Evolutionary conservation across 1,140 invertebrate species (phyloP).

Genomic region (Gonioctena quinquepunctata): DNA sequence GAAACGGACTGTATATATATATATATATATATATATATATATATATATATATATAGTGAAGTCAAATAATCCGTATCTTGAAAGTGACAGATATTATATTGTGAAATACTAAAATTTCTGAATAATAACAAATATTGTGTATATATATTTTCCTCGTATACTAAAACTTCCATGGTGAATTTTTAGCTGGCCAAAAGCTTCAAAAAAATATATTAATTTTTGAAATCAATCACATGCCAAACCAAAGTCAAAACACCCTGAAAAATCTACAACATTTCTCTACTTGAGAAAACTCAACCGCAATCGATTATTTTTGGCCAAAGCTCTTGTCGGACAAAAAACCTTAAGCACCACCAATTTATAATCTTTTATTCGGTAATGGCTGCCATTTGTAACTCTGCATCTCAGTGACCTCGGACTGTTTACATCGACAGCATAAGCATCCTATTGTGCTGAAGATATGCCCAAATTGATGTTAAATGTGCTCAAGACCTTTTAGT

Average conservation of each 20-base stretch:
- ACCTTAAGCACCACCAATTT: slow-evolving; percentile 41
- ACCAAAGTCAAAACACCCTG: slow-evolving; percentile 29
- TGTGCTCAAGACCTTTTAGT: slow-evolving; percentile 39
- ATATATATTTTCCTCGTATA: no score
- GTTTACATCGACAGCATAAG: slow-evolving; percentile 35
- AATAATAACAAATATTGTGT: no score
- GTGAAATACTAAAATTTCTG: no score
- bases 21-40: no score
- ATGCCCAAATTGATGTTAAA: slow-evolving; percentile 13
- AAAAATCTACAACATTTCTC: not conserved
- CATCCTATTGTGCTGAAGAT: slow-evolving; percentile 27
- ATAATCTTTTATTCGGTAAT: slow-evolving; percentile 47
- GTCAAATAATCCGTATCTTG: no score
- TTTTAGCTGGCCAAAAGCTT: no score
- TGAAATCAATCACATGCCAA: not conserved
- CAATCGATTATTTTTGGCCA: slow-evolving; percentile 34
- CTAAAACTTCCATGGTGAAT: no score
- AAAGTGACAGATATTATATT: no score
- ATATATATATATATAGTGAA: no score
- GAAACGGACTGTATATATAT: no score
- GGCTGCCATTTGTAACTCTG: slow-evolving; percentile 43
- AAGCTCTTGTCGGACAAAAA: slow-evolving; percentile 11
- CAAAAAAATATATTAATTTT: no score
- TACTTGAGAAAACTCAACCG: slow-evolving; percentile 27
- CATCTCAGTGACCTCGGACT: slow-evolving; percentile 30